These are phyloP conservation scores for Pseudochirops cupreus DNA, from an alignment of 2,797 vertebrate species.

Conservation along the genomic window DNA sequence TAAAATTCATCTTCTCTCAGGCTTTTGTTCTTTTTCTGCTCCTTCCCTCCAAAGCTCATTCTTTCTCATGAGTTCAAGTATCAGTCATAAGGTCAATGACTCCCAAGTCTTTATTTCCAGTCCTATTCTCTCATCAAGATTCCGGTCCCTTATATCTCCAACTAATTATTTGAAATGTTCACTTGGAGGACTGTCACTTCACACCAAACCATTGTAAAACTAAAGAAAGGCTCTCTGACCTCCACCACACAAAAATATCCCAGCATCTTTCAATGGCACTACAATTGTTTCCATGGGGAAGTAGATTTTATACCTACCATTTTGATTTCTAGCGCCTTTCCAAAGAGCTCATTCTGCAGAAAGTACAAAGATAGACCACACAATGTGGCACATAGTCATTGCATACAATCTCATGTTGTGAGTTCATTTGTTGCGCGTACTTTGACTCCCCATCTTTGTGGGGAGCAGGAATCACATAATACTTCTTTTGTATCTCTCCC, in stretches of 20 bases:
- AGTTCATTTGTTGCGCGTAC: not conserved
- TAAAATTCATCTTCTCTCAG: not conserved
- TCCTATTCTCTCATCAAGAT: not conserved
- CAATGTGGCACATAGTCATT: not conserved
- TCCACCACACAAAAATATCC: not conserved
- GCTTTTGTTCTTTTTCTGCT: not conserved
- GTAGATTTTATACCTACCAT: not conserved
- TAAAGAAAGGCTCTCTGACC: not conserved
- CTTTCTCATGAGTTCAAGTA: not conserved
- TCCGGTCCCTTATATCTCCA: not conserved
- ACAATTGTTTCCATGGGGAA: not conserved
- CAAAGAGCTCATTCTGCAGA: not conserved
- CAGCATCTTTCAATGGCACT: not conserved
- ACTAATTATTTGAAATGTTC: not conserved
- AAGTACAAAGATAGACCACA: not conserved
- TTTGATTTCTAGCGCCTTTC: not conserved
- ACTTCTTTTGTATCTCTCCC: not conserved
- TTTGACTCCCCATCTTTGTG: not conserved
- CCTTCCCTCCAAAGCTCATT: not conserved
- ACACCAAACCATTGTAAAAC: not conserved
- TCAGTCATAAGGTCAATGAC: not conserved
- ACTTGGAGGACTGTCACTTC: not conserved
- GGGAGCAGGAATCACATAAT: not conserved
- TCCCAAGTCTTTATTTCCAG: not conserved
- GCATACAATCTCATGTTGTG: not conserved